Evolutionary conservation across 2,797 vertebrate genomes (phyloP).

Genomic region (Xenentodon cancila): DNA sequence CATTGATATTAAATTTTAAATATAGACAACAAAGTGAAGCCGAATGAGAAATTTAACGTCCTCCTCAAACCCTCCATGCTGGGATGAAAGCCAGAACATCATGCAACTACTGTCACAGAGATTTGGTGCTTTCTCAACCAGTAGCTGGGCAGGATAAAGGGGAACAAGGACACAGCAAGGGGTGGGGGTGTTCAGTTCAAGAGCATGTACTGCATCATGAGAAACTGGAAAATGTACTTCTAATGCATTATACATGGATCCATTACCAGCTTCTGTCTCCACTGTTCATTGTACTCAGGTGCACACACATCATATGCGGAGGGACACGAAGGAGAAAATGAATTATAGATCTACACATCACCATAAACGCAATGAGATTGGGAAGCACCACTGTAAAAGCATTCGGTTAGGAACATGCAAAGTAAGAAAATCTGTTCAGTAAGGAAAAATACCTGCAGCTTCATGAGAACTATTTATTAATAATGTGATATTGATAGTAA

Average conservation of each 20-base stretch:
- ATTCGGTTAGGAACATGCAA: constrained; percentile 5
- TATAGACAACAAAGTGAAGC: too few relatives aligned
- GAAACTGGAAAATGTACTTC: constrained; percentile 46
- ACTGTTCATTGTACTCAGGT: constrained; percentile 44
- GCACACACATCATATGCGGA: constrained; percentile 20
- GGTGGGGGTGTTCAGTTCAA: constrained; percentile 14
- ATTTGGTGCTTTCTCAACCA: background rate
- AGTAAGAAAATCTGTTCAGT: background rate
- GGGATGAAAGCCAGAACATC: too few relatives aligned
- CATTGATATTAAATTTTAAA: too few relatives aligned
- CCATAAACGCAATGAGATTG: constrained; percentile 28
- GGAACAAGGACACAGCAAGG: background rate
- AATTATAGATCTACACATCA: constrained; percentile 62
- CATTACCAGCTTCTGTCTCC: constrained; percentile 52
- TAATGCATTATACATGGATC: constrained; percentile 74
- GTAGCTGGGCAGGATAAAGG: background rate
- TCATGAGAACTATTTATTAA: too few relatives aligned
- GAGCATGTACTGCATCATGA: constrained; percentile 40
- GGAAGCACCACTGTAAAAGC: constrained; percentile 4
- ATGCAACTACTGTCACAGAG: background rate
- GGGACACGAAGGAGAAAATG: constrained; percentile 38
- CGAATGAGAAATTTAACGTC: too few relatives aligned
- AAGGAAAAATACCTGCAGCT: too few relatives aligned
- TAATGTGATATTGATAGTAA: too few relatives aligned
- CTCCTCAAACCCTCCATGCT: too few relatives aligned